Base-by-base conservation (phyloP, 2,888 invertebrate genomes). In the Colletes collaris region DNA sequence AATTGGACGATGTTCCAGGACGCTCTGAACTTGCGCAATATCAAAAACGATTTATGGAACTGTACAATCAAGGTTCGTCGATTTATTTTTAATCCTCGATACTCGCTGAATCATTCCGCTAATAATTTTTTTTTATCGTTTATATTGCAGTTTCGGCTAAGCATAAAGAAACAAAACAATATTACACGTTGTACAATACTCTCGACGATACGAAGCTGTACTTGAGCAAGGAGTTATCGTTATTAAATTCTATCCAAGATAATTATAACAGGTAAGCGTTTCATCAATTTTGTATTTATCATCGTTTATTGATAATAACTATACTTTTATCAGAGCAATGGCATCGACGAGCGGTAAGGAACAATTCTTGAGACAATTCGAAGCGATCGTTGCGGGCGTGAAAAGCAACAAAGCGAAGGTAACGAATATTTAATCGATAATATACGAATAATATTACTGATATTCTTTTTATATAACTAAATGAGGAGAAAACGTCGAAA, bases 91-190 rank as follows among this genome's bases (percentile, higher is more conserved):
- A 67, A 19, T 10, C 37, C 16, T 49, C 2, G 40, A 16, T 35
- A 1, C 11, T 44, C 19, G 19, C 10, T 46, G 65, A 50, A 50
- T 50, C 53, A 19, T 19, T 49, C 13, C 6, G 13, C 7, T 37
- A 49, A 27, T 44, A 7, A 49, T 74, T 55, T 10, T 62, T 44
- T 35, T 16, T 53, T 50, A 56, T 66, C 2, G 11, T 75, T 80
- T 85, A 55, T 64, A 76, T 93, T 95, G 79, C 93, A 98, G 98
- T 99, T 90, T 97, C 98, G 81, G 97, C 97, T 44, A 99, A 98
- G 90, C 98, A 99, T 92, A 97, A 97, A 92, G 99, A 99, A 94
- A 99, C 99, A 0, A 99, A 99, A 93, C 98, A 99, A 94, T 99
- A 98, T 94, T 99, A 97, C 93, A 98, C 98, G 55, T 95, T 99